Conservation (phyloP, 2,888 invertebrate genomes). For the Hypsopygia costalis region DNA sequence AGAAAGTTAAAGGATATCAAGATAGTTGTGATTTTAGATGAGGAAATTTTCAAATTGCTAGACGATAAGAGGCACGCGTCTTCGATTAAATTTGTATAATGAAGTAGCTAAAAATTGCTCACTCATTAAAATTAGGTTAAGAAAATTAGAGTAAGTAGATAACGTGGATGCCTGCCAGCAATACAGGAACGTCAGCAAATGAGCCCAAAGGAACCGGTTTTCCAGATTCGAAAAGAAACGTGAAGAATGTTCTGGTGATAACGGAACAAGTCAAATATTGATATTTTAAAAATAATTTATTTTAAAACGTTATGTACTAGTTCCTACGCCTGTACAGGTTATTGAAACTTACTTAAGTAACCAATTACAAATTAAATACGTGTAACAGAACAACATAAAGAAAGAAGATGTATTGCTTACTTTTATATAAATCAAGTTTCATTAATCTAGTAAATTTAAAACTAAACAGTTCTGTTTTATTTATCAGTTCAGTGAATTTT, state of each 20-base stretch:
- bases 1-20: too few relatives aligned
- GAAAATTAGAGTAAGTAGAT: background rate
- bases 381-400: too few relatives aligned
- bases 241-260: background rate
- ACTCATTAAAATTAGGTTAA: background rate
- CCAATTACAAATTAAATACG: slow-evolving; percentile 3
- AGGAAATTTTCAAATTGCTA: too few relatives aligned
- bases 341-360: slow-evolving; percentile 13
- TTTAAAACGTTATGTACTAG: slow-evolving; percentile 40
- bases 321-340: slow-evolving; percentile 37
- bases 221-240: background rate
- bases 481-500: slow-evolving; percentile 30
- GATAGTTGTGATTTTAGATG: too few relatives aligned
- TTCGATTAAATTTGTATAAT: background rate
- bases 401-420: too few relatives aligned
- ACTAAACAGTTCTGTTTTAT: too few relatives aligned
- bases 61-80: too few relatives aligned
- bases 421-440: too few relatives aligned
- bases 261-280: slow-evolving; percentile 22
- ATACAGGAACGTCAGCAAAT: too few relatives aligned
- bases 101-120: background rate
- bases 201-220: background rate
- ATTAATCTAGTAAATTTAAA: too few relatives aligned
- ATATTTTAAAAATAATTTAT: slow-evolving; percentile 48
- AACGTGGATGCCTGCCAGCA: background rate